Evolutionary conservation across 2,113 vertebrate genomes (phyloP).

Genomic region (Ardeotis arabs): DNA sequence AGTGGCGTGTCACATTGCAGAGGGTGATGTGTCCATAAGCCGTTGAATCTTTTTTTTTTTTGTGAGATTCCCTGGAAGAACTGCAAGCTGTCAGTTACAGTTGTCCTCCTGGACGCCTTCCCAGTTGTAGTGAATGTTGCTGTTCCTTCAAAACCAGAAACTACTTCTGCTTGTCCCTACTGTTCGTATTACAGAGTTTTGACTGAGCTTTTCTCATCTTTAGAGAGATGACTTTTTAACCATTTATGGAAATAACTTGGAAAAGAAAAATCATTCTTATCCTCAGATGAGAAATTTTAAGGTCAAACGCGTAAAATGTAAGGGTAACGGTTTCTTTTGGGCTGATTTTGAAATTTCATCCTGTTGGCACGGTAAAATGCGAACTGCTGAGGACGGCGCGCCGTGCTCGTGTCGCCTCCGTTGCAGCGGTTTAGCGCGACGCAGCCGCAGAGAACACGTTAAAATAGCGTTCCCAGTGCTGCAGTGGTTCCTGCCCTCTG

Average conservation of each 20-base stretch:
- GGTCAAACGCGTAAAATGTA: not conserved
- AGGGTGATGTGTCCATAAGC: not conserved
- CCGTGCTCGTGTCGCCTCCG: not conserved
- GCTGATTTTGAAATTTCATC: not conserved
- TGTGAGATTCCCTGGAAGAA: slow-evolving; percentile 17
- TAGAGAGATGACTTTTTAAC: slow-evolving; percentile 68
- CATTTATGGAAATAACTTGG: slow-evolving; percentile 21
- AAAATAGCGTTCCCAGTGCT: not conserved
- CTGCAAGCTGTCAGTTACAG: not conserved
- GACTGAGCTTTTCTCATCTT: slow-evolving; percentile 73
- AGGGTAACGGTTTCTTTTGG: not conserved
- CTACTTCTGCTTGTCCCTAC: slow-evolving; percentile 51
- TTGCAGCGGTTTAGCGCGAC: not conserved
- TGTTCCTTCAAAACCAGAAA: slow-evolving; percentile 30
- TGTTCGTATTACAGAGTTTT: slow-evolving; percentile 54
- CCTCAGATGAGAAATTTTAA: not conserved
- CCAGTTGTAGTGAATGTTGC: not conserved
- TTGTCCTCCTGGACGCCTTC: not conserved
- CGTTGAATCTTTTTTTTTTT: not conserved
- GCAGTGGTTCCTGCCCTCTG: not conserved
- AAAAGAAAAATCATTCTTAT: not conserved
- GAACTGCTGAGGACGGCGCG: not conserved
- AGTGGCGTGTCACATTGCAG: not conserved
- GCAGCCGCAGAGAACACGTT: not conserved
- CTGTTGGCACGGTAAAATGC: not conserved